Percentiles rank a stretch among this genome's conserved stretches.
phyloP scores from a whole-genome alignment of 37 sponge, comb jelly and placozoan species.

The Lycopodina hypogea region DNA sequence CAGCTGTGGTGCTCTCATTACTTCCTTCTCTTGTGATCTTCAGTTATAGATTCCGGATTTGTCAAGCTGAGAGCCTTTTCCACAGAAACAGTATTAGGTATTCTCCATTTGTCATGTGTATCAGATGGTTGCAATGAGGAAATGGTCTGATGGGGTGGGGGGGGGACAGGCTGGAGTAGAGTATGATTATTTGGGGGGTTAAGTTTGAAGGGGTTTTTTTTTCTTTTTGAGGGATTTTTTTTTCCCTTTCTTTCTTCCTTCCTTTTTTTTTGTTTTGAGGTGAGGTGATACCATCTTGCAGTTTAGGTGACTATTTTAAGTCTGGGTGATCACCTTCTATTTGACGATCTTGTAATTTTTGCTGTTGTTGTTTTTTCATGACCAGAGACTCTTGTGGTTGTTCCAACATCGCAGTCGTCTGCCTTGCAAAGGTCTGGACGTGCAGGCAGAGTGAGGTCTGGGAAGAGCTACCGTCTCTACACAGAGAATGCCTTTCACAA shows the following conservation, averaged over 20 bases:
- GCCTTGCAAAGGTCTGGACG: constrained; percentile 87
- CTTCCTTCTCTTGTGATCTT: neutral
- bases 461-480: constrained; percentile 79
- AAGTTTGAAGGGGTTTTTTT: neutral
- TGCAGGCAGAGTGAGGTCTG: constrained; percentile 89
- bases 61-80: constrained; percentile 81
- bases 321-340: too few species aligned
- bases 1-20: neutral
- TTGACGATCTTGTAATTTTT: too few species aligned
- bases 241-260: neutral
- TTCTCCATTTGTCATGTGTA: neutral
- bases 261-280: neutral
- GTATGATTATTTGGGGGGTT: too few species aligned
- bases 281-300: neutral
- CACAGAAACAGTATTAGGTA: constrained; percentile 69
- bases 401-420: constrained; percentile 85
- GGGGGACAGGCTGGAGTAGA: too few species aligned
- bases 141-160: too few species aligned
- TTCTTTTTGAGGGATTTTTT: neutral
- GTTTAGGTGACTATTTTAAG: neutral
- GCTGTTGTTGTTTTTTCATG: too few species aligned
- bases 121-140: neutral
- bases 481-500: constrained; percentile 61
- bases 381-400: constrained; percentile 81
- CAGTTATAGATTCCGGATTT: constrained; percentile 94